These are phyloP conservation scores for Stegastes partitus DNA, from an alignment of 2,113 vertebrate species.

Conservation along the genomic window DNA sequence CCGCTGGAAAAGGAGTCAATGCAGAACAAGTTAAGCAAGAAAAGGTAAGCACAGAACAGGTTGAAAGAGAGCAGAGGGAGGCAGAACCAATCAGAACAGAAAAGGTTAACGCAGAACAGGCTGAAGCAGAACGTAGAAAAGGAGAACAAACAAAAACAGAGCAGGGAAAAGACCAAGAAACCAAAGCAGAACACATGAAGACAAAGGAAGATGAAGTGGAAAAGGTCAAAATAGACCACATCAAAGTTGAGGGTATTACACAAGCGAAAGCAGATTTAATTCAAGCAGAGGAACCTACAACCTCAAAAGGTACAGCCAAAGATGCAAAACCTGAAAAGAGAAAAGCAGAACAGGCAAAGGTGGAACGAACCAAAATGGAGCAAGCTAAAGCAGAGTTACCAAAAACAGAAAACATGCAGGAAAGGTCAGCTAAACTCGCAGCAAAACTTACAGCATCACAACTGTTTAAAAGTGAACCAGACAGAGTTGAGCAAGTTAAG, in stretches of 20 bases:
- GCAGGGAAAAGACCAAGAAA: conserved; percentile 26
- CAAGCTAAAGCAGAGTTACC: conserved; percentile 25
- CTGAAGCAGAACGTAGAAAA: background rate
- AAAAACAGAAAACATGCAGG: conserved; percentile 45
- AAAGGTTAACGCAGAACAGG: conserved; percentile 25
- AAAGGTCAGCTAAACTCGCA: conserved; percentile 43
- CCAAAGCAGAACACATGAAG: conserved; percentile 30
- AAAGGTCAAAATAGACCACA: conserved; percentile 26
- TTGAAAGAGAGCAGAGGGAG: conserved; percentile 6
- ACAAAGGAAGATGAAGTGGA: background rate
- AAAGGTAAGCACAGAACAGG: conserved; percentile 12
- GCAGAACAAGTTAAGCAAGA: conserved; percentile 18
- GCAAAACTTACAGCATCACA: conserved; percentile 26
- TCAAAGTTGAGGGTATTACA: conserved; percentile 22
- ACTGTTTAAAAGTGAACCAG: conserved; percentile 53
- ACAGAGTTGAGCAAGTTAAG: conserved; percentile 70
- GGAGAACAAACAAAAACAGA: conserved; percentile 27
- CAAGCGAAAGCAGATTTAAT: conserved; percentile 14
- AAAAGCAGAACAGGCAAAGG: conserved; percentile 33
- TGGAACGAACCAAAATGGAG: conserved; percentile 45
- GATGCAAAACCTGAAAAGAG: conserved; percentile 10
- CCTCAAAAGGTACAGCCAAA: background rate
- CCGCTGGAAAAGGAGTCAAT: conserved; percentile 7
- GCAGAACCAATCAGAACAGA: conserved; percentile 22
- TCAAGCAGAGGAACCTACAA: conserved; percentile 18